Conservation (phyloP, 1,140 invertebrate genomes). For the Probaryconus sp. region DNA sequence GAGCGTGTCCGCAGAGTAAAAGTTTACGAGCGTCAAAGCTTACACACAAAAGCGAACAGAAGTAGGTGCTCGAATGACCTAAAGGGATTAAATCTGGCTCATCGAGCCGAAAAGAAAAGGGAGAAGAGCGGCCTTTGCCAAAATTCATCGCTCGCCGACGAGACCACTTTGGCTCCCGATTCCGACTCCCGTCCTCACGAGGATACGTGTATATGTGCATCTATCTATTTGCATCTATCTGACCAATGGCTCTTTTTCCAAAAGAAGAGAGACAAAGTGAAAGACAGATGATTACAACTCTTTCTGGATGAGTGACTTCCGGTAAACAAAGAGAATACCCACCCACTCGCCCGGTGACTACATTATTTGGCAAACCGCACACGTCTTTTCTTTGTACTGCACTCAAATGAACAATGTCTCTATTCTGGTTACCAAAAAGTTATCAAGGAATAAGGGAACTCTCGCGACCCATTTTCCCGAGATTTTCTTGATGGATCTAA, state of each 20-base stretch:
- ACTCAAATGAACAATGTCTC: constrained; percentile 30
- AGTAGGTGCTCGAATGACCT: constrained; percentile 63
- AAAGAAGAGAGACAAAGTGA: constrained; percentile 50
- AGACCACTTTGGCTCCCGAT: constrained; percentile 61
- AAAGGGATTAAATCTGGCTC: constrained; percentile 71
- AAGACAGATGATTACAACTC: constrained; percentile 43
- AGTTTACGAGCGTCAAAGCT: constrained; percentile 62
- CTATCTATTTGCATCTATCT: constrained; percentile 53
- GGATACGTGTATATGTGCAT: constrained; percentile 57
- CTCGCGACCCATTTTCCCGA: no score
- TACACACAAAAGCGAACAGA: constrained; percentile 61
- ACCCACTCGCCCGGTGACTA: constrained; percentile 51
- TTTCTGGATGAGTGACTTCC: constrained; percentile 61
- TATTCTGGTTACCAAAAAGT: constrained; percentile 62
- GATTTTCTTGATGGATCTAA: no score
- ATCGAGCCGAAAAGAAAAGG: constrained; percentile 67
- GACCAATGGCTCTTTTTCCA: constrained; percentile 42
- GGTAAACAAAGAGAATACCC: constrained; percentile 65
- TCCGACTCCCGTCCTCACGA: constrained; percentile 55
- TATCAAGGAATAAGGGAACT: no score
- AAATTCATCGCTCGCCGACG: constrained; percentile 66
- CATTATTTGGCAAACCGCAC: constrained; percentile 74
- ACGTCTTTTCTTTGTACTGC: constrained; percentile 65
- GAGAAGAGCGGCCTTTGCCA: constrained; percentile 64
- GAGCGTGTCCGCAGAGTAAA: constrained; percentile 56